Evolutionary conservation across 2,113 vertebrate genomes (phyloP).

Genomic region (Eolophus roseicapilla): DNA sequence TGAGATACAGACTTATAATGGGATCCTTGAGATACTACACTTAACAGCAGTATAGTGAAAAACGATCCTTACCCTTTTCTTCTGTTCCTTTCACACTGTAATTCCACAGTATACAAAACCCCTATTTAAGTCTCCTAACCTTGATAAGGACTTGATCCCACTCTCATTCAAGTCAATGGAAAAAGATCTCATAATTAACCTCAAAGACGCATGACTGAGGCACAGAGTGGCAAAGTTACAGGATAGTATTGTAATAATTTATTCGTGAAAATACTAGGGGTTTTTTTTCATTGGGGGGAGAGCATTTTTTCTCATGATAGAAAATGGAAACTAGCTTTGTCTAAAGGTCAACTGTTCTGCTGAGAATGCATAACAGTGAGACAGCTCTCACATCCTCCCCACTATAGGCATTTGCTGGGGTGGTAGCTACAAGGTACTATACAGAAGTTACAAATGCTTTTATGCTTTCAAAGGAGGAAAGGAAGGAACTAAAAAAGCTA

Average conservation of each 20-base stretch:
- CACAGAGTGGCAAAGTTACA: neutral
- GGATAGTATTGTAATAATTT: neutral
- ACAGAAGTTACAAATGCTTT: neutral
- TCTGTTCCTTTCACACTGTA: slow-evolving; percentile 20
- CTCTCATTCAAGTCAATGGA: neutral
- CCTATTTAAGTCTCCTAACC: slow-evolving; percentile 19
- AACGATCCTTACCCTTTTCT: neutral
- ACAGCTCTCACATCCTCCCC: neutral
- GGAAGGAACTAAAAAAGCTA: neutral
- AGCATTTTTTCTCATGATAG: neutral
- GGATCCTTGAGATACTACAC: neutral
- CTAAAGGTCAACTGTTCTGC: neutral
- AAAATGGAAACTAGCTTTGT: neutral
- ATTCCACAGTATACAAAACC: slow-evolving; percentile 13
- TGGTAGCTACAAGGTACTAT: neutral
- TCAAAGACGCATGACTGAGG: neutral
- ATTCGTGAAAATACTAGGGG: neutral
- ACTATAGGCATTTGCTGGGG: neutral
- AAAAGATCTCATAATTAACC: slow-evolving; percentile 44
- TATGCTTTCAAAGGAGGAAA: neutral
- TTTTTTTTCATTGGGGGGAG: neutral
- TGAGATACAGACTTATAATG: neutral
- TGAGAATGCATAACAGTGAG: neutral
- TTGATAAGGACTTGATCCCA: slow-evolving; percentile 32
- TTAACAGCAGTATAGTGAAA: slow-evolving; percentile 12